Conservation (phyloP, 2,888 invertebrate genomes). For the Stenotaenia linearis region DNA sequence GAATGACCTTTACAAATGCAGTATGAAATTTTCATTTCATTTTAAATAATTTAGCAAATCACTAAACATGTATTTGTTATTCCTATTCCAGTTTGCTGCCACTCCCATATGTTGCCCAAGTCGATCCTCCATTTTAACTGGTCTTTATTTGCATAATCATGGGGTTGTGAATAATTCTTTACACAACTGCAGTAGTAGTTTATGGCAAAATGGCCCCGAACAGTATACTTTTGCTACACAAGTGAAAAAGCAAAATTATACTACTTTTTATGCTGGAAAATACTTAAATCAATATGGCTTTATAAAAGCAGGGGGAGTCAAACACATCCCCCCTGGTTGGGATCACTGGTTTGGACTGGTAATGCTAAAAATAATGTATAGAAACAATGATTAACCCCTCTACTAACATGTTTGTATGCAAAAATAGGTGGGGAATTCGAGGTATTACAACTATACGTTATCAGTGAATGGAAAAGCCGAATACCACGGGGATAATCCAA, state of each 20-base stretch:
- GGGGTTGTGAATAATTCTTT: slow-evolving; percentile 69
- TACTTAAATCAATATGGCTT: slow-evolving; percentile 79
- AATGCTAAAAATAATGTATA: no score
- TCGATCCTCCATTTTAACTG: slow-evolving; percentile 77
- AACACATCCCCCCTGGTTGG: slow-evolving; percentile 75
- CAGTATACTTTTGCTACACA: slow-evolving; percentile 61
- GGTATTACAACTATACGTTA: slow-evolving; percentile 83
- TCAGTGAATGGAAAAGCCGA: slow-evolving; percentile 70
- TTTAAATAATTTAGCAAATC: neutral
- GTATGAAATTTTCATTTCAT: slow-evolving; percentile 29
- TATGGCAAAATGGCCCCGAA: slow-evolving; percentile 65
- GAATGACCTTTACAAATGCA: slow-evolving; percentile 33
- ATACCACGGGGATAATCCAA: slow-evolving; percentile 54
- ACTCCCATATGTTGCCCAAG: slow-evolving; percentile 87
- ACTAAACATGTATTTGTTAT: neutral
- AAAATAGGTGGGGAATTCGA: slow-evolving; percentile 71
- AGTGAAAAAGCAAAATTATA: slow-evolving; percentile 63
- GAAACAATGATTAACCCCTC: no score
- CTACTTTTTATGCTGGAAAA: slow-evolving; percentile 88
- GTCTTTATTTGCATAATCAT: slow-evolving; percentile 78
- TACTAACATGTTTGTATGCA: neutral
- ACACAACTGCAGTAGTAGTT: slow-evolving; percentile 61
- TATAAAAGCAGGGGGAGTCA: slow-evolving; percentile 56
- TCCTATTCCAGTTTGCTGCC: slow-evolving; percentile 62
- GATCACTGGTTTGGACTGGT: slow-evolving; percentile 75